These are phyloP conservation scores for Elephantulus edwardii DNA, from an alignment of 2,113 vertebrate genomes.

Conservation along the genomic window DNA sequence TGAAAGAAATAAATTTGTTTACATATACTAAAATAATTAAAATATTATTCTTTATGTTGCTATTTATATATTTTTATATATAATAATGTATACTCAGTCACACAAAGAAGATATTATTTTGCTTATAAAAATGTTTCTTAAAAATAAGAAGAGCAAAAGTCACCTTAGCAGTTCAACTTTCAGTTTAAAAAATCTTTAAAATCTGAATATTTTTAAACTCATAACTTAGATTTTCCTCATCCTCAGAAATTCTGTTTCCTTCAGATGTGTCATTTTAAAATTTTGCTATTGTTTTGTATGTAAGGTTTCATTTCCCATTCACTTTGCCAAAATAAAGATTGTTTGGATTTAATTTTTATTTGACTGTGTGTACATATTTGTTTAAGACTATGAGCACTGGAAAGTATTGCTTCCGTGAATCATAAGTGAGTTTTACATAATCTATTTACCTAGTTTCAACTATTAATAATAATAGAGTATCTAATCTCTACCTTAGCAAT, in stretches of 20 bases:
- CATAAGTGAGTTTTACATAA: background rate
- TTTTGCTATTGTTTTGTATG: background rate
- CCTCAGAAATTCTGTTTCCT: background rate
- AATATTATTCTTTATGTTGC: slow-evolving; percentile 37
- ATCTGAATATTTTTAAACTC: slow-evolving; percentile 27
- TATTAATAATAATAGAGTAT: slow-evolving; percentile 23
- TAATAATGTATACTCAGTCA: background rate
- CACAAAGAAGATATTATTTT: background rate
- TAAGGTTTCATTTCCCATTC: background rate
- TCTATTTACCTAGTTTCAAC: background rate
- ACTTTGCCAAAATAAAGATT: slow-evolving; percentile 9
- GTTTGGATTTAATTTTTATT: slow-evolving; percentile 18
- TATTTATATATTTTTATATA: background rate
- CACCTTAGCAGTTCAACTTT: background rate
- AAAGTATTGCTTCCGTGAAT: background rate
- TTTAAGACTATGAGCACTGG: slow-evolving; percentile 18
- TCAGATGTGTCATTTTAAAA: background rate
- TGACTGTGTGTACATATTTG: background rate
- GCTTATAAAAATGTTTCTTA: background rate
- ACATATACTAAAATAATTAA: slow-evolving; percentile 18
- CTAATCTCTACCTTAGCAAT: background rate
- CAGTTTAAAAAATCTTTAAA: background rate
- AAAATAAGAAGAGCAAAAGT: background rate
- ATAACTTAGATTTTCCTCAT: background rate
- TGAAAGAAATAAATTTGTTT: slow-evolving; percentile 55